These are phyloP conservation scores for Cryptocephalus moraei DNA, from an alignment of 2,888 invertebrate species.

Conservation along the genomic window DNA sequence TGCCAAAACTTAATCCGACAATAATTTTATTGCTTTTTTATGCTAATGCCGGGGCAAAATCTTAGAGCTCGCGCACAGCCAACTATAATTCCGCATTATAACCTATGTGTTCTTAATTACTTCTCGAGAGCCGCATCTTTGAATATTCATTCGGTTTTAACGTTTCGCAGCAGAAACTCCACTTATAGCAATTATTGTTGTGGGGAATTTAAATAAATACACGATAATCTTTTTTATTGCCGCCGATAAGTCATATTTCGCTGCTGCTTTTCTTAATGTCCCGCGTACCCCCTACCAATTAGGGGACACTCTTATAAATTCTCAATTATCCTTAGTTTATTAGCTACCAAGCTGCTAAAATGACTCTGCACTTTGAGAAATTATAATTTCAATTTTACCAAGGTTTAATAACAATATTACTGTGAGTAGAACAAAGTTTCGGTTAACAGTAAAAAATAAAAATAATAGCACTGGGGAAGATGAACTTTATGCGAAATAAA, in stretches of 20 bases:
- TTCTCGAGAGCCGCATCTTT: conserved; percentile 13
- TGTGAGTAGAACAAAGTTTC: no score
- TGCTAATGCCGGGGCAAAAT: conserved; percentile 21
- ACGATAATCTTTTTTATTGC: conserved; percentile 18
- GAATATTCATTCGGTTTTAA: conserved; percentile 15
- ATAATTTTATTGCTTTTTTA: conserved; percentile 31
- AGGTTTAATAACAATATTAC: no score
- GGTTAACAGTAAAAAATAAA: no score
- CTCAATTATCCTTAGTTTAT: no score
- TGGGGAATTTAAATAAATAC: conserved; percentile 16
- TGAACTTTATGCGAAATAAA: no score
- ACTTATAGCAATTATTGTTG: conserved; percentile 12
- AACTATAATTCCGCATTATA: conserved; percentile 28
- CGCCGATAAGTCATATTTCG: conserved; percentile 11
- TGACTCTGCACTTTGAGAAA: no score
- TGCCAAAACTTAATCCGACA: conserved; percentile 19
- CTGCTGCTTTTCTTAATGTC: no score
- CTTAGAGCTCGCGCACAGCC: conserved; percentile 15
- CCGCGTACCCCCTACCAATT: no score
- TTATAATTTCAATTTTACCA: no score
- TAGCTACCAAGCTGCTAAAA: no score
- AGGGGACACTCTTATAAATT: no score
- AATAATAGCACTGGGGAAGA: no score
- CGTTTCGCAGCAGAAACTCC: neutral
- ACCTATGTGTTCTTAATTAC: conserved; percentile 34